Percentiles rank a stretch among this genome's conserved stretches.
These are phyloP conservation scores for Sylvia borin DNA, from an alignment of 2,797 vertebrate genomes.

Conservation along the genomic window DNA sequence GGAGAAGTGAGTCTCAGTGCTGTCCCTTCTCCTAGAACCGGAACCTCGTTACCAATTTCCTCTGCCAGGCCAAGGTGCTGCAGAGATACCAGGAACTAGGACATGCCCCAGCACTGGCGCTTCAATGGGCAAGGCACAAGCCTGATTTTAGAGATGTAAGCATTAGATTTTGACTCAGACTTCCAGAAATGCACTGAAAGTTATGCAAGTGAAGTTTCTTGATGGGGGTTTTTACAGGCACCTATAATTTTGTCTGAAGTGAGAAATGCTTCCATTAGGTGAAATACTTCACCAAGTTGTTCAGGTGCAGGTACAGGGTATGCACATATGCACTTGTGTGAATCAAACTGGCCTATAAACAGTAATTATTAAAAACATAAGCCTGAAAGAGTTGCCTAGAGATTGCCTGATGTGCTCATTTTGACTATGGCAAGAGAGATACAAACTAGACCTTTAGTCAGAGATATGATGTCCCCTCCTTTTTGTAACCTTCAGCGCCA, in stretches of 20 bases:
- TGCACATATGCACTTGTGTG: neutral
- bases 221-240: neutral
- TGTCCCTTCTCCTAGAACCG: rapidly evolving
- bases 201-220: neutral
- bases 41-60: neutral
- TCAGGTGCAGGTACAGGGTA: neutral
- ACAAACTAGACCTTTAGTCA: neutral
- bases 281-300: neutral
- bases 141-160: neutral
- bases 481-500: neutral
- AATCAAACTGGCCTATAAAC: neutral
- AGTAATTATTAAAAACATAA: neutral
- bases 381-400: neutral
- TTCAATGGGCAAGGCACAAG: neutral
- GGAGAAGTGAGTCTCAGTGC: neutral
- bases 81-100: neutral
- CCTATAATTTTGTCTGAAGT: neutral
- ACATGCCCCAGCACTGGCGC: neutral
- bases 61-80: neutral
- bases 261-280: neutral
- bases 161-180: neutral
- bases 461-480: neutral
- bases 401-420: neutral
- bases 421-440: neutral
- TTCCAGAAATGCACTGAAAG: neutral